These are phyloP conservation scores for Sciaenops ocellatus DNA, from an alignment of 2,797 vertebrate species.

Conservation along the genomic window DNA sequence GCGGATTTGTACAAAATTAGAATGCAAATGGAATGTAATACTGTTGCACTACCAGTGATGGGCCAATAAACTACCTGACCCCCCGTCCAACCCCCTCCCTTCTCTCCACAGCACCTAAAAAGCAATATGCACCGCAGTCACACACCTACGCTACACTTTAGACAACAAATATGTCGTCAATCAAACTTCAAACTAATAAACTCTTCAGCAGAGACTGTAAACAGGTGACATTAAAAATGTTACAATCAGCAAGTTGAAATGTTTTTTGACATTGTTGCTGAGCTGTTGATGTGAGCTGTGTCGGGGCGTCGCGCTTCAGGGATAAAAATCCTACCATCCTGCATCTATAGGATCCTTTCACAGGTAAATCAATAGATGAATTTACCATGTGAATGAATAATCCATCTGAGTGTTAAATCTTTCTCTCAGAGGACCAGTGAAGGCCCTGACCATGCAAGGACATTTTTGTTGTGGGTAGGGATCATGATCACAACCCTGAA, in stretches of 20 bases:
- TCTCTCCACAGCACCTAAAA: constrained; percentile 18
- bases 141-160: constrained; percentile 43
- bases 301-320: constrained; percentile 4
- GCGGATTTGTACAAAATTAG: constrained; percentile 80
- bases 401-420: constrained; percentile 43
- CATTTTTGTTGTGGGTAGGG: constrained; percentile 19
- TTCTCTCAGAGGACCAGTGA: constrained; percentile 21
- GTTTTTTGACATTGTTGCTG: constrained; percentile 26
- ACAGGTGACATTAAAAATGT: constrained; percentile 41
- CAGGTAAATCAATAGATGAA: constrained; percentile 52
- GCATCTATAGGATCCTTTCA: constrained; percentile 28
- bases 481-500: constrained; percentile 40
- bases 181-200: constrained; percentile 48
- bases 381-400: constrained; percentile 63
- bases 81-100: constrained; percentile 14
- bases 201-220: constrained; percentile 47
- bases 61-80: constrained; percentile 71
- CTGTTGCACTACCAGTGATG: constrained; percentile 62
- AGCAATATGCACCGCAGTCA: constrained; percentile 51
- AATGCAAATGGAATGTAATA: constrained; percentile 81
- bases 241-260: constrained; percentile 31
- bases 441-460: constrained; percentile 47
- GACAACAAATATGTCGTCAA: constrained; percentile 52
- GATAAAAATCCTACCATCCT: constrained; percentile 9
- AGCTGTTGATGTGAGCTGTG: constrained; percentile 25